phyloP scores from a whole-genome alignment of 1,140 invertebrate genomes.

The Ephestia elutella region DNA sequence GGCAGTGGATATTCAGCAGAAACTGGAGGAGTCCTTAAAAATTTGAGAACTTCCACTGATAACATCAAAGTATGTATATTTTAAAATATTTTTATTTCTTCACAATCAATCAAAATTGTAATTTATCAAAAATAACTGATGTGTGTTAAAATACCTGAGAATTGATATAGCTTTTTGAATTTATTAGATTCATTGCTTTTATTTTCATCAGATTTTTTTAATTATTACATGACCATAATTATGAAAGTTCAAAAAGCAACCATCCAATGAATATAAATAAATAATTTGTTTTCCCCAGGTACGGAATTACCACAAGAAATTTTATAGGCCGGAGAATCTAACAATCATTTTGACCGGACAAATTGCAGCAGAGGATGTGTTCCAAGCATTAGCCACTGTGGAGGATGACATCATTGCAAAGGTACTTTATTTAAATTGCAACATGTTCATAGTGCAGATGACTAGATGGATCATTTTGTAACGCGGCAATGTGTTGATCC shows the following conservation, averaged over 20 bases:
- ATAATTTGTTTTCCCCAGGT: slow-evolving; percentile 80
- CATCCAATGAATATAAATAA: too few species aligned
- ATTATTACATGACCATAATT: too few species aligned
- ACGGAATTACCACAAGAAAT: slow-evolving; percentile 86
- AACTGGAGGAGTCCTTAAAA: slow-evolving; percentile 89
- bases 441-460: too few species aligned
- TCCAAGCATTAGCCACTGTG: slow-evolving; percentile 81
- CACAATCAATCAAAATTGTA: slow-evolving; percentile 5
- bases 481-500: too few species aligned
- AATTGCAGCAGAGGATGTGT: slow-evolving; percentile 84
- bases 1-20: slow-evolving; percentile 87
- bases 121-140: too few species aligned
- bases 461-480: neutral
- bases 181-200: too few species aligned
- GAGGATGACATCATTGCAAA: slow-evolving; percentile 88
- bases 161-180: too few species aligned
- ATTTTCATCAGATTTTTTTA: too few species aligned
- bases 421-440: slow-evolving; percentile 60
- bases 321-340: slow-evolving; percentile 93
- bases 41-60: slow-evolving; percentile 86
- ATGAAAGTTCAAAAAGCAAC: too few species aligned
- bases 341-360: slow-evolving; percentile 89
- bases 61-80: slow-evolving; percentile 82
- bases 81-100: slow-evolving; percentile 13
- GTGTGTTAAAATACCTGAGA: too few species aligned